Evolutionary conservation across 2,888 invertebrate genomes (phyloP).

Genomic region (Linnaemya vulpina): DNA sequence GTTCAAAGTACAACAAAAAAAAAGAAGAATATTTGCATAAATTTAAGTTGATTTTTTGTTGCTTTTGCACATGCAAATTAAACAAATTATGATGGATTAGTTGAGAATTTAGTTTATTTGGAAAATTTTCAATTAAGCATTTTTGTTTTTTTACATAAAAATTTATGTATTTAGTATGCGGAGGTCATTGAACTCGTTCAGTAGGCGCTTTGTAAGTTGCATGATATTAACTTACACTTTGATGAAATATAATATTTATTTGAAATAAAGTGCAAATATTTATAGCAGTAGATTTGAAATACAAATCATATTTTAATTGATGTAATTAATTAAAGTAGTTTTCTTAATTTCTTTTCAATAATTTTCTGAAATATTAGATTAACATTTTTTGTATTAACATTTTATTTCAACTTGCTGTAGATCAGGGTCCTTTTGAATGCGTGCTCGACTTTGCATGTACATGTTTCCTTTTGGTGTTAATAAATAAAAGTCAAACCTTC

Average conservation of each 20-base stretch:
- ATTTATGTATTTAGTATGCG: neutral
- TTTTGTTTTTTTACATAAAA: neutral
- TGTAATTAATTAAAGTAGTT: too few relatives aligned
- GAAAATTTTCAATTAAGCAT: neutral
- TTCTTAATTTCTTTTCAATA: too few relatives aligned
- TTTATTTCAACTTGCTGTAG: too few relatives aligned
- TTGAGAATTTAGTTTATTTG: constrained; percentile 36
- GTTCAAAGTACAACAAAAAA: constrained; percentile 11
- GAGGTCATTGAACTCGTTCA: neutral
- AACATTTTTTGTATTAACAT: too few relatives aligned
- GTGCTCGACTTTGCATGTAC: too few relatives aligned
- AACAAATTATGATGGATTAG: constrained; percentile 53
- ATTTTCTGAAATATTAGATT: too few relatives aligned
- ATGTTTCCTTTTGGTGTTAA: neutral
- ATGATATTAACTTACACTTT: too few relatives aligned
- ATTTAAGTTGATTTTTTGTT: constrained; percentile 20
- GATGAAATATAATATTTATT: too few relatives aligned
- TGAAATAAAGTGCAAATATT: too few relatives aligned
- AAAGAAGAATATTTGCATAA: constrained; percentile 16
- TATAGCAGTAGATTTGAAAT: too few relatives aligned
- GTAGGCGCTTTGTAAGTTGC: neutral
- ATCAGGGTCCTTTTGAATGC: too few relatives aligned
- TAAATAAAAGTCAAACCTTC: neutral
- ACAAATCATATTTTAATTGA: too few relatives aligned
- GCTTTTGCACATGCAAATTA: neutral